Evolutionary conservation across 2,113 vertebrate species (phyloP).

Genomic region (Sebastes schlegelii): DNA sequence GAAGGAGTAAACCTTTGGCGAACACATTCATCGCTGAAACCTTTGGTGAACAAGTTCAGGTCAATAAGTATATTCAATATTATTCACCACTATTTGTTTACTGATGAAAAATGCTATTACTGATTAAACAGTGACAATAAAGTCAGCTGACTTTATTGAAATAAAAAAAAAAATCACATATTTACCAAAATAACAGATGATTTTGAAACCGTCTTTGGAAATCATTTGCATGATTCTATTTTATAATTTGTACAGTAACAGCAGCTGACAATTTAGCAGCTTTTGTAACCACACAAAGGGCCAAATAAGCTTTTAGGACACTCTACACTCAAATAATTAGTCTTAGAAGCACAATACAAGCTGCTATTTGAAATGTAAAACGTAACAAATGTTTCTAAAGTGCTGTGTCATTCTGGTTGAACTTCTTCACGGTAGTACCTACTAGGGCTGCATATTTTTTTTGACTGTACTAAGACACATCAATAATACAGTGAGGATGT

Average conservation of each 20-base stretch:
- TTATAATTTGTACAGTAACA: not conserved
- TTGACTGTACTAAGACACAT: too few species aligned
- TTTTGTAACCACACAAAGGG: not conserved
- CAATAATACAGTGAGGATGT: not conserved
- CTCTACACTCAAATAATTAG: not conserved
- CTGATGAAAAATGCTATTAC: not conserved
- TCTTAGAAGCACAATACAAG: not conserved
- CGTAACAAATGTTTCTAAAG: not conserved
- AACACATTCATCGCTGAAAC: constrained; percentile 2
- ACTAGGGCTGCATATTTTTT: not conserved
- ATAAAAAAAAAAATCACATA: not conserved
- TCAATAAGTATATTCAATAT: not conserved
- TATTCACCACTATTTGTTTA: not conserved
- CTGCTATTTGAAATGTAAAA: not conserved
- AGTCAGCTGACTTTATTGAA: not conserved
- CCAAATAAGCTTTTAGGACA: not conserved
- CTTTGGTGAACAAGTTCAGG: not conserved
- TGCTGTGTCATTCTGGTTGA: too few species aligned
- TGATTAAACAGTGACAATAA: not conserved
- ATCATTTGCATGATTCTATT: not conserved
- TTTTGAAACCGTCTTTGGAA: too few species aligned
- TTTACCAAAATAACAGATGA: not conserved
- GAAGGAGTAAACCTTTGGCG: constrained; percentile 1
- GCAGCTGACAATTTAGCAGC: not conserved
- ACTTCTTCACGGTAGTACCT: too few species aligned